Base-by-base conservation (phyloP, 2,888 invertebrate genomes). In the Octonoba sinensis region DNA sequence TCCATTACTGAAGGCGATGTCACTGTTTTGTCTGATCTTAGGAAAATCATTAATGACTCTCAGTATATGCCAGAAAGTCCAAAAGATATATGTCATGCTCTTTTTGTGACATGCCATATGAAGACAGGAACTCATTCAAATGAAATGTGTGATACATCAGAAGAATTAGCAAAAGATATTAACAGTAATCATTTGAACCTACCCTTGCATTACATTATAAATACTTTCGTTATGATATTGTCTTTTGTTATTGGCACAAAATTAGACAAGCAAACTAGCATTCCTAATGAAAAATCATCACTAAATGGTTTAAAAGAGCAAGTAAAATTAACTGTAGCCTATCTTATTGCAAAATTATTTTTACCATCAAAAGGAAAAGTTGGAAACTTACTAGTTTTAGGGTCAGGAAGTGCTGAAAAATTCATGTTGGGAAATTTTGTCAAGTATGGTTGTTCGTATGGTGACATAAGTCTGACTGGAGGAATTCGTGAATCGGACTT, bases 371-470 rank as follows among this genome's bases (percentile, higher is more conserved):
- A 95, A 73, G 93, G 93, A 18, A 90, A 95, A 70, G 93, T 95
- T 0, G 98, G 98, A 0, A 96, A 96, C 0, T 90, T 99, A 0
- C 90, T 99, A 1, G 98, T 99, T 0, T 89, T 94, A 13, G 96
- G 95, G 0, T 96, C 97, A 0, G 94, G 97, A 3, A 99, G 99
- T 89, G 98, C 99, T 0, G 99, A 99, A 88, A 99, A 99, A 89
- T 93, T 97, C 0, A 89, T 99, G 15, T 90, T 98, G 65, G 99
- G 99, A 0, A 99, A 99, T 88, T 92, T 99, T 91, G 99, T 99
- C 0, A 99, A 99, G 89, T 99, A 99, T 87, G 99, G 99, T 90
- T 99, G 99, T 88, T 99, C 99, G 22, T 97, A 97, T 87, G 99
- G 98, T 0, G 99, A 99, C 88, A 91, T 99, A 20, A 99, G 99